phyloP scores from a whole-genome alignment of 2,888 invertebrate species.

The Nymphalis urticae region DNA sequence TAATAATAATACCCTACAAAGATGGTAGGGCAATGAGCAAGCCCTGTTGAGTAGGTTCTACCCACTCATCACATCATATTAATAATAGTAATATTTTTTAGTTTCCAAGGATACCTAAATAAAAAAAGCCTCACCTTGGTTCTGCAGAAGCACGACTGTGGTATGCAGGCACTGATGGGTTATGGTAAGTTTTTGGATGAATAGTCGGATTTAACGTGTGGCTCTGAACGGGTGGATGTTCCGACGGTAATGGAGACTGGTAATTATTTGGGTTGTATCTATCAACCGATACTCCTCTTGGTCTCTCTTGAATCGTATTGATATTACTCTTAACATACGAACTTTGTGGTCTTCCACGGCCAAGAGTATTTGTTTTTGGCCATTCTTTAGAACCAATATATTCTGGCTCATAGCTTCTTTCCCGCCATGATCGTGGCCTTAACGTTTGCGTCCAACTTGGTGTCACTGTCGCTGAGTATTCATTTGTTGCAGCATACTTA shows the following conservation, averaged over 20 bases:
- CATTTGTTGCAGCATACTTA: constrained; percentile 58
- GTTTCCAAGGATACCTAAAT: no score
- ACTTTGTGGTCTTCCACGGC: constrained; percentile 70
- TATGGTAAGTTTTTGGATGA: constrained; percentile 63
- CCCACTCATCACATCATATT: no score
- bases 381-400: constrained; percentile 68
- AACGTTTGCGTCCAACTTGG: constrained; percentile 78
- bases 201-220: constrained; percentile 71
- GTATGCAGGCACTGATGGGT: constrained; percentile 76
- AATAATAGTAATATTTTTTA: no score
- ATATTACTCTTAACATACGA: constrained; percentile 56
- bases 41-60: no score
- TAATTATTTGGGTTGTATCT: constrained; percentile 74
- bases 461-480: constrained; percentile 62
- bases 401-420: constrained; percentile 75
- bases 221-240: constrained; percentile 73
- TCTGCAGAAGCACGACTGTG: constrained; percentile 75
- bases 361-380: constrained; percentile 70
- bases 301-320: constrained; percentile 60
- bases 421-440: constrained; percentile 70
- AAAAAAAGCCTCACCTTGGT: constrained; percentile 60
- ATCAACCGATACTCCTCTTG: constrained; percentile 74
- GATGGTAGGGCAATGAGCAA: no score
- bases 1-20: no score
- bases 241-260: constrained; percentile 63